These are phyloP conservation scores for Pardalotus punctatus DNA, from an alignment of 2,113 vertebrate genomes.

Conservation along the genomic window DNA sequence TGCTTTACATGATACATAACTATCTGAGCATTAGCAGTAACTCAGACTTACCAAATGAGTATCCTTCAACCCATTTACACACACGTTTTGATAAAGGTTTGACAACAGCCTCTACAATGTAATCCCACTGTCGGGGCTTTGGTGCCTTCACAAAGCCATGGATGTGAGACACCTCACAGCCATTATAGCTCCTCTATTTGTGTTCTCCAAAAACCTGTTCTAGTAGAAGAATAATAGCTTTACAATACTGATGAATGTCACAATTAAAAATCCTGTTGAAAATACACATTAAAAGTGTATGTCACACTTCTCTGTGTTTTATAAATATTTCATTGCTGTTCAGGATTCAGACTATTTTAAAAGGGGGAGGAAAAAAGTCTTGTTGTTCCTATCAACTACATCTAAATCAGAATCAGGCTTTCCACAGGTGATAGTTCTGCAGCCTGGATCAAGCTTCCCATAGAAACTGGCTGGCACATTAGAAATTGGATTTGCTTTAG, in stretches of 20 bases:
- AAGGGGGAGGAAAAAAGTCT: fast-evolving
- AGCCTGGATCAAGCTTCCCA: not conserved
- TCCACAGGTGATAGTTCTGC: not conserved
- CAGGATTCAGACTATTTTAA: not conserved
- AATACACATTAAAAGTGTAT: not conserved
- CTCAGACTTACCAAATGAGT: not conserved
- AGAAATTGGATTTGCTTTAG: not conserved
- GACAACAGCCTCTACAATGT: not conserved
- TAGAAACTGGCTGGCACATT: not conserved
- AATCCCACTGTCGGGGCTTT: not conserved
- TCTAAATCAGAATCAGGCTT: not conserved
- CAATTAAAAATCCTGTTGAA: not conserved
- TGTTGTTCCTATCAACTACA: not conserved
- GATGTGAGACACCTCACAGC: not conserved
- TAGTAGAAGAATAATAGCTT: not conserved
- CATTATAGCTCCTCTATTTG: not conserved
- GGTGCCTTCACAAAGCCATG: not conserved
- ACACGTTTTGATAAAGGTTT: not conserved
- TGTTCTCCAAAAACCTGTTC: not conserved
- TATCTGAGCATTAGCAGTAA: not conserved
- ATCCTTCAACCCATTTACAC: not conserved
- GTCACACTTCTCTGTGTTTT: not conserved
- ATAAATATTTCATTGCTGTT: not conserved
- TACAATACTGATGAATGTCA: not conserved
- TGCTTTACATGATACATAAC: not conserved